A percentile compares a stretch with the other conserved stretches of the same genome.
phyloP scores from a whole-genome alignment of 2,888 invertebrate species.

The Cryptops parisi region DNA sequence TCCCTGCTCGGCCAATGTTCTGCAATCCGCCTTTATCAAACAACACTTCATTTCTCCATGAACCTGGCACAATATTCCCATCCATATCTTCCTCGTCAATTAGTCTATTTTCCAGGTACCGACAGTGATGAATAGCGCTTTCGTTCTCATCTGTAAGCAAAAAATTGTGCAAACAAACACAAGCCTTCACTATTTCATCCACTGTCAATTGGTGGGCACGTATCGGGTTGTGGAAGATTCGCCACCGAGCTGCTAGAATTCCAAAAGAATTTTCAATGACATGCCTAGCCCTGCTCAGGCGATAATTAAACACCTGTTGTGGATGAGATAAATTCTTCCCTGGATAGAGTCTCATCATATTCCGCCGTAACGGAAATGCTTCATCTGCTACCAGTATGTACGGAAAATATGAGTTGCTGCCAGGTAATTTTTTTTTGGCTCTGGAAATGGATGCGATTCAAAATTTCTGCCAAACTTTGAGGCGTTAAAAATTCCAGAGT shows the following conservation, averaged over 20 bases:
- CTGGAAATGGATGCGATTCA: conserved; percentile 1
- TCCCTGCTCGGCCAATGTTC: not conserved
- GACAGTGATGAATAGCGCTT: not conserved
- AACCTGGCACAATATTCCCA: not conserved
- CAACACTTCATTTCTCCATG: not conserved
- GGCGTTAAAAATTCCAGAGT: conserved; percentile 18
- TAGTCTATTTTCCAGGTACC: too few relatives aligned
- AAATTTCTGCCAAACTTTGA: conserved; percentile 7
- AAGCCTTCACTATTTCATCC: not conserved
- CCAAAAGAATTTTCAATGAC: conserved; percentile 20
- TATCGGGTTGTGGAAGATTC: conserved; percentile 7
- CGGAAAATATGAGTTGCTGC: conserved; percentile 8
- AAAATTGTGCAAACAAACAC: conserved; percentile 9
- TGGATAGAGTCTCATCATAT: conserved; percentile 19
- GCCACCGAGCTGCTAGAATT: conserved; percentile 13
- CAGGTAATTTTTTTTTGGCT: not conserved
- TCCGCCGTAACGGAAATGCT: conserved; percentile 19
- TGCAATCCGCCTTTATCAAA: not conserved
- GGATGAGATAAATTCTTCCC: conserved; percentile 3
- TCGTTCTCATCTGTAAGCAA: not conserved
- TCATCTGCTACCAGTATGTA: conserved; percentile 20
- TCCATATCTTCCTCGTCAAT: not conserved
- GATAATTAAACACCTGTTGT: conserved; percentile 18
- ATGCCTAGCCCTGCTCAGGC: conserved; percentile 16
- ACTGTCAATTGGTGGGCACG: not conserved